A percentile compares a stretch with the other conserved stretches of the same genome.
Conservation (phyloP, 2,888 invertebrate species). For the Cyclophora punctaria region DNA sequence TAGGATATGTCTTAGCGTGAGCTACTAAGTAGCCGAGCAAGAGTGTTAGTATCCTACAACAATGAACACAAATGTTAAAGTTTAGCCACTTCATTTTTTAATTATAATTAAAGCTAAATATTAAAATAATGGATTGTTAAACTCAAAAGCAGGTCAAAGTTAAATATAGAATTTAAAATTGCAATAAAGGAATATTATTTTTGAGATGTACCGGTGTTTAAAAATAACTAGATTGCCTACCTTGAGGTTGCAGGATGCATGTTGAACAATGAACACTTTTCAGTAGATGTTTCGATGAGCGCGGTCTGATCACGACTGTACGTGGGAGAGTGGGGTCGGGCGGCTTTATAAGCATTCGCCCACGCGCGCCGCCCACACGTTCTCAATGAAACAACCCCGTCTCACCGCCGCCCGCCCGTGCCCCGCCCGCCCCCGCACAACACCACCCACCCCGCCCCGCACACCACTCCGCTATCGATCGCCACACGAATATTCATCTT, state of each 20-base stretch:
- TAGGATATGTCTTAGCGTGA: constrained; percentile 57
- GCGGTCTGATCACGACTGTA: constrained; percentile 54
- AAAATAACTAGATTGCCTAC: constrained; percentile 30
- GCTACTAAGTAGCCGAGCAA: constrained; percentile 68
- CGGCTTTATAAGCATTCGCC: constrained; percentile 66
- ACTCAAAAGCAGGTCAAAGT: background rate
- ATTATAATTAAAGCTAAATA: background rate
- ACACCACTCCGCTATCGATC: constrained; percentile 62
- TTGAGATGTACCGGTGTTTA: background rate
- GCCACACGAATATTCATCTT: constrained; percentile 67
- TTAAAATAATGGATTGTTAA: background rate
- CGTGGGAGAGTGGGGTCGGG: constrained; percentile 47
- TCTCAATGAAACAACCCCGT: constrained; percentile 77
- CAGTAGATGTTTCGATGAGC: constrained; percentile 33
- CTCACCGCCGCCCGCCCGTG: constrained; percentile 26
- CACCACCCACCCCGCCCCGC: constrained; percentile 35
- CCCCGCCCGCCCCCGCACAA: constrained; percentile 27
- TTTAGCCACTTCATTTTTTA: background rate
- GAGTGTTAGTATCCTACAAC: constrained; percentile 53
- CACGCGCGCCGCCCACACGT: constrained; percentile 78
- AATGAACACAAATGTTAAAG: constrained; percentile 12
- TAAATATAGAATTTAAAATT: background rate
- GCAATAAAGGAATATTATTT: background rate
- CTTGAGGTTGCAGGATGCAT: constrained; percentile 51
- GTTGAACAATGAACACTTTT: constrained; percentile 50